Base-by-base conservation (phyloP, 2,888 invertebrate genomes). In the Plusia festucae region DNA sequence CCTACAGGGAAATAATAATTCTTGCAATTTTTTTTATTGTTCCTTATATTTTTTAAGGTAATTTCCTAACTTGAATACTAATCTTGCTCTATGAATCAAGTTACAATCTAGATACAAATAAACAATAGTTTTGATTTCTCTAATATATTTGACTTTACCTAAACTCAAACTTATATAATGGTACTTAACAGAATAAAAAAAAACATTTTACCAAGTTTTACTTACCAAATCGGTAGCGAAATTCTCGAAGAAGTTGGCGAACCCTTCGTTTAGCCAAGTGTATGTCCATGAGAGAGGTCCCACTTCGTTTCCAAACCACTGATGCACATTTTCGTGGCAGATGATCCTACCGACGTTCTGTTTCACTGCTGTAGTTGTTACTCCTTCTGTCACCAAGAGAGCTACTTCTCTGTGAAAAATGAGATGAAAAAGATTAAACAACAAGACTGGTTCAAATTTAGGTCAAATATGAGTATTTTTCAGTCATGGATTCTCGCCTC, bases 221-320 rank as follows among this genome's bases (percentile, higher is more conserved):
- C 89, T 91, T 87, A 96, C 96, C 77, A 95, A 76, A 32, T 95
- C 95, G 5, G 96, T 95, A 2, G 93, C 96, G 49, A 93, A 95
- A 85, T 96, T 97, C 82, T 97, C 96, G 67, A 97, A 96, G 88
- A 96, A 96, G 76, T 95, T 96, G 0, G 97, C 97, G 74, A 97
- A 97, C 0, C 96, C 97, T 85, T 97, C 97, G 82, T 97, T 97
- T 0, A 97, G 89, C 97, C 97, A 97, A 0, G 96, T 94, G 76
- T 95, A 96, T 0, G 95, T 95, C 97, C 97, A 97, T 93, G 97
- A 97, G 20, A 94, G 87, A 0, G 96, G 96, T 0, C 97, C 96
- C 1, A 98, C 96, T 76, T 96, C 95, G 84, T 97, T 97, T 0
- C 98, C 98, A 83, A 97, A 98, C 97, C 98, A 98, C 95, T 96